phyloP scores from a whole-genome alignment of 2,888 invertebrate genomes.

The Mesoligia furuncula region DNA sequence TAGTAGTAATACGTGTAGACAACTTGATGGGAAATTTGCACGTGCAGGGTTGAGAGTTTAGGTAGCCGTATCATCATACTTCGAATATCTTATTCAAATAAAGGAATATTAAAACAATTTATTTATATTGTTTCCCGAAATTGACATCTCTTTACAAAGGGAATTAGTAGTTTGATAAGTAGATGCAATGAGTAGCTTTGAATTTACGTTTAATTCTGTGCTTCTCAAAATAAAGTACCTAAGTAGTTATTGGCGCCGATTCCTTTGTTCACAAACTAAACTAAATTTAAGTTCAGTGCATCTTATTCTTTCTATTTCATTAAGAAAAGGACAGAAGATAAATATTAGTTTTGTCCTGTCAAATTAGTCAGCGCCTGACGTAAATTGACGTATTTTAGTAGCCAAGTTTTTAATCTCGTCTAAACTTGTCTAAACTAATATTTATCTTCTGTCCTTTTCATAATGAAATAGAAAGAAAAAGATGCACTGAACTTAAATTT shows the following conservation, averaged over 20 bases:
- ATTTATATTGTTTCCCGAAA: constrained; percentile 4
- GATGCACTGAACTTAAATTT: too few relatives aligned
- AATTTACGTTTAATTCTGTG: constrained; percentile 21
- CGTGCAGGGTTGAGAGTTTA: background rate
- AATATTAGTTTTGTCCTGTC: too few relatives aligned
- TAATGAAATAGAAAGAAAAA: too few relatives aligned
- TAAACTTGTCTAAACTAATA: too few relatives aligned
- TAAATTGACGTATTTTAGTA: too few relatives aligned
- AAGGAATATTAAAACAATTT: background rate
- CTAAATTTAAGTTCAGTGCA: too few relatives aligned
- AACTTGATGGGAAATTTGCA: background rate
- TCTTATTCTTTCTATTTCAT: too few relatives aligned
- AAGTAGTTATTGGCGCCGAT: background rate
- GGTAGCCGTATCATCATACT: background rate
- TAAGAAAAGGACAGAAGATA: too few relatives aligned
- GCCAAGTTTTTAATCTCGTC: too few relatives aligned
- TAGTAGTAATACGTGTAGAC: background rate
- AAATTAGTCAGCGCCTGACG: too few relatives aligned
- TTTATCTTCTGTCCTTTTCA: too few relatives aligned
- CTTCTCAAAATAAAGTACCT: constrained; percentile 4
- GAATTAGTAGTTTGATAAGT: background rate
- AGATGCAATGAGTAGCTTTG: background rate
- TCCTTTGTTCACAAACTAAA: too few relatives aligned
- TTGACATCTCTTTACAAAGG: constrained; percentile 1
- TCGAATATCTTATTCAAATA: background rate